Conservation (phyloP, 2,113 vertebrate genomes). For the Cyanocitta stelleri region DNA sequence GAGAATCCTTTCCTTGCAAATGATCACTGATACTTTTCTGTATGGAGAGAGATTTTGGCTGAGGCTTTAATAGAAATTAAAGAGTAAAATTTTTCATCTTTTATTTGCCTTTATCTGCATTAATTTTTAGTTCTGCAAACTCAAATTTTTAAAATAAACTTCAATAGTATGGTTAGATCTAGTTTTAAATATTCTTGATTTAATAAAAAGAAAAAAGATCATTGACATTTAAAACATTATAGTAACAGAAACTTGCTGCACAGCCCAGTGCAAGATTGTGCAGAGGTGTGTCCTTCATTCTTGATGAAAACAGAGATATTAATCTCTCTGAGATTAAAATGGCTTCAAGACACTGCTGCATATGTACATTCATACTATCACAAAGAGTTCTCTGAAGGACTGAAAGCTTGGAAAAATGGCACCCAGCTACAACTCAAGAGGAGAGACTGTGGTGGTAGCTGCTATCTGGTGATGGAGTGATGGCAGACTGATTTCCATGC, state of each 20-base stretch:
- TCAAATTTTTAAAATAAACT: neutral
- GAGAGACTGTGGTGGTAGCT: neutral
- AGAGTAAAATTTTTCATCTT: neutral
- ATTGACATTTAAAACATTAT: neutral
- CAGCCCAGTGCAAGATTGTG: neutral
- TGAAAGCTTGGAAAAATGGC: neutral
- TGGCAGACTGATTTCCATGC: neutral
- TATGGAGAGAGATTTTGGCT: neutral
- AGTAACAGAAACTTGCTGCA: neutral
- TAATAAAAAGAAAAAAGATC: neutral
- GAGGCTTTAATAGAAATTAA: neutral
- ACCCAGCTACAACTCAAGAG: neutral
- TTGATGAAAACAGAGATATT: neutral
- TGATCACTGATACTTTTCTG: neutral
- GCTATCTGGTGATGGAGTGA: neutral
- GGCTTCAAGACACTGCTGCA: neutral
- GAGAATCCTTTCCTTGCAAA: neutral
- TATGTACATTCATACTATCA: neutral
- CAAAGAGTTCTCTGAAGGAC: neutral
- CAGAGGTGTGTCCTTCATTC: neutral
- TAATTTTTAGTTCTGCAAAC: neutral
- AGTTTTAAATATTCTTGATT: neutral
- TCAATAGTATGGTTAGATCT: neutral
- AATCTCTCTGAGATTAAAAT: neutral
- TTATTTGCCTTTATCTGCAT: neutral